These are phyloP conservation scores for Prunella himalayana DNA, from an alignment of 2,113 vertebrate species.

Conservation along the genomic window DNA sequence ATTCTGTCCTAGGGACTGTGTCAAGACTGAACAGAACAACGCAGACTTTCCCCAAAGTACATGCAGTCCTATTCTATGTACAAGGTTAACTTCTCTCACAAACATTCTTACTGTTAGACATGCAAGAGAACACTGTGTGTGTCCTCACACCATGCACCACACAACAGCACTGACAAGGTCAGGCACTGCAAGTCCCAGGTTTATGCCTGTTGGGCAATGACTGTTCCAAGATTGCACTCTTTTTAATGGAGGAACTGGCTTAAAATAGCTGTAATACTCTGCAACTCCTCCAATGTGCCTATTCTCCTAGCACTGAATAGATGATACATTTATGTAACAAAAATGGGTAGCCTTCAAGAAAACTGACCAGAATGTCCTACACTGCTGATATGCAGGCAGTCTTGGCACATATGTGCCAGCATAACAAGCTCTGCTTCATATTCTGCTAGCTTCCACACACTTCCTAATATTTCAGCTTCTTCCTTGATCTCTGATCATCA, in stretches of 20 bases:
- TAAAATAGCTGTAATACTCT: background rate
- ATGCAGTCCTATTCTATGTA: background rate
- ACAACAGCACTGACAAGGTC: fast-evolving
- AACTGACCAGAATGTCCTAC: background rate
- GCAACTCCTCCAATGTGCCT: background rate
- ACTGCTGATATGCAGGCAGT: background rate
- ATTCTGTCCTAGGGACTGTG: background rate
- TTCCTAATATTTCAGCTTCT: background rate
- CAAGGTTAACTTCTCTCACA: background rate
- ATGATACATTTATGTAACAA: background rate
- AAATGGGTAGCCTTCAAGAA: background rate
- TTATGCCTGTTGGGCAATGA: background rate
- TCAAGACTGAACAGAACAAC: background rate
- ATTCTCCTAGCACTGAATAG: background rate
- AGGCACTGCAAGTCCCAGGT: background rate
- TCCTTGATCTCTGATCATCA: background rate
- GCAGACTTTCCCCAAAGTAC: background rate
- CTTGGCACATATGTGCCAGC: background rate
- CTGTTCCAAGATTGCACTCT: background rate
- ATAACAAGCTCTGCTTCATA: background rate
- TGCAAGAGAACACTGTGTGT: fast-evolving
- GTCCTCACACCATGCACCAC: fast-evolving
- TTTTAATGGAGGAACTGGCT: background rate
- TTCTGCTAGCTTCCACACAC: background rate
- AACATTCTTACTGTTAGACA: background rate